These are phyloP conservation scores for Tribolium castaneum DNA, from an alignment of 1,140 invertebrate species.

Conservation along the genomic window DNA sequence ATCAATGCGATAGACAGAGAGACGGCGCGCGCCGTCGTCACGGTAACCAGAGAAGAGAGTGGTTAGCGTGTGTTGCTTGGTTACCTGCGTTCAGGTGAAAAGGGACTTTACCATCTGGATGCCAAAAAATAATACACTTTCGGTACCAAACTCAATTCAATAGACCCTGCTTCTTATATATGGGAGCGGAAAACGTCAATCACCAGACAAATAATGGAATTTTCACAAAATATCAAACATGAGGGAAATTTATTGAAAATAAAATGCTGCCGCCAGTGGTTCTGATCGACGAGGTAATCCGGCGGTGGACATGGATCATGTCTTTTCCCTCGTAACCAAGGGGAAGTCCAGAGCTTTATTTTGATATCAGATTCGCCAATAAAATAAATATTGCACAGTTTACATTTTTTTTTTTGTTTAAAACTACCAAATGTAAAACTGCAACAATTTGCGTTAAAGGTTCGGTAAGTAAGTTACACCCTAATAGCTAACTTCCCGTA, in stretches of 20 bases:
- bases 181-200: neutral
- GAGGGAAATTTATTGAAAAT: conserved; percentile 25
- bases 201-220: conserved; percentile 22
- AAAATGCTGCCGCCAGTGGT: neutral
- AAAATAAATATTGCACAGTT: too few species aligned
- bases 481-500: too few species aligned
- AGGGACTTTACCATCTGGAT: conserved; percentile 16
- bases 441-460: too few species aligned
- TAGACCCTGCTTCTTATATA: neutral
- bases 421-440: too few species aligned
- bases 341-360: too few species aligned
- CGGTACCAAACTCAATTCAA: conserved; percentile 15
- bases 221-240: conserved; percentile 3
- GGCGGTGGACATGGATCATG: neutral
- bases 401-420: too few species aligned
- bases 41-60: conserved; percentile 32
- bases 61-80: conserved; percentile 38
- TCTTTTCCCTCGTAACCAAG: neutral
- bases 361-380: too few species aligned
- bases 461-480: too few species aligned
- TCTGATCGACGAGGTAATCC: neutral
- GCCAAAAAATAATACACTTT: conserved; percentile 9
- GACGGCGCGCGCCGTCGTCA: conserved; percentile 42
- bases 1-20: conserved; percentile 44
- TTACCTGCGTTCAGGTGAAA: conserved; percentile 38